phyloP scores from a whole-genome alignment of 1,140 invertebrate species.

The Drosophila sproati region DNA sequence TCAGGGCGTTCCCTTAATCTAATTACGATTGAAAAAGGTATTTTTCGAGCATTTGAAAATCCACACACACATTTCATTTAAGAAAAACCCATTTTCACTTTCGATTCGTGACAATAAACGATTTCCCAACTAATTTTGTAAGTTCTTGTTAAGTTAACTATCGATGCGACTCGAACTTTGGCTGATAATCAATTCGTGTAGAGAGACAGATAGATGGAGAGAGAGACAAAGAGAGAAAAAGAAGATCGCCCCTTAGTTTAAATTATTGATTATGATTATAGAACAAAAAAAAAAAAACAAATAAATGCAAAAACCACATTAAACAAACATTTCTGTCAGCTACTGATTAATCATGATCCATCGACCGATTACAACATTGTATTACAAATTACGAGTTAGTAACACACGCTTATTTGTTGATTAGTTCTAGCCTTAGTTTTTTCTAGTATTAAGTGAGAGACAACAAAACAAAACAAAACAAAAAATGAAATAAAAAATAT shows the following conservation, averaged over 20 bases:
- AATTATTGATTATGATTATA: constrained; percentile 33
- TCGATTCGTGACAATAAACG: constrained; percentile 42
- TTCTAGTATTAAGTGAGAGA: constrained; percentile 73
- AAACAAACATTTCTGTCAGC: constrained; percentile 57
- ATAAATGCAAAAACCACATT: constrained; percentile 10
- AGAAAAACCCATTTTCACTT: constrained; percentile 9
- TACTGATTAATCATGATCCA: constrained; percentile 71
- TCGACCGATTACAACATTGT: constrained; percentile 67
- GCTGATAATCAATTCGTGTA: constrained; percentile 66
- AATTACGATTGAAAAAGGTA: constrained; percentile 20
- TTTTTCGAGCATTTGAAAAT: constrained; percentile 40
- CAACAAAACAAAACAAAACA: constrained; percentile 39
- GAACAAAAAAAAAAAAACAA: constrained; percentile 13
- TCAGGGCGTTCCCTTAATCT: not conserved
- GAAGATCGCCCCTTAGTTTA: constrained; percentile 38
- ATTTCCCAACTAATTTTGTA: constrained; percentile 45
- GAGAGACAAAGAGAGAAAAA: not conserved
- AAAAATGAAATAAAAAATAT: constrained; percentile 5
- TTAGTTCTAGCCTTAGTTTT: constrained; percentile 83
- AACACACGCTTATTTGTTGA: constrained; percentile 84
- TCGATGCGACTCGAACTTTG: constrained; percentile 44
- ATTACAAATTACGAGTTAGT: constrained; percentile 79
- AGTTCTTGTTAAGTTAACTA: constrained; percentile 56
- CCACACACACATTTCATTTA: constrained; percentile 22
- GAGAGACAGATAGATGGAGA: not conserved